phyloP scores from a whole-genome alignment of 2,888 invertebrate species.

The Dendrolimus houi region DNA sequence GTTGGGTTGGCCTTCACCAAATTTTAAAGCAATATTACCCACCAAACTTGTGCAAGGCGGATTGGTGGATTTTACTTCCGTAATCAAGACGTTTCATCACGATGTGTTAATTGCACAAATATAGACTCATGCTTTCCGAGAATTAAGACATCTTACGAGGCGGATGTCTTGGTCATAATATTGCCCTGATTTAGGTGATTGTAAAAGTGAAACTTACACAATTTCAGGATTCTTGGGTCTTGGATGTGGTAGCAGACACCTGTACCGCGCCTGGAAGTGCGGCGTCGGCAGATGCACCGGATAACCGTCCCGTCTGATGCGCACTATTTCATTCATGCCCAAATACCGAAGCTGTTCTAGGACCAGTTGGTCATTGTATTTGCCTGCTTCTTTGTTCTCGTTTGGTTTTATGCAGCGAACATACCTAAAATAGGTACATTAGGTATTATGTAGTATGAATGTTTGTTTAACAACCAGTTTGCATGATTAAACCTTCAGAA shows the following conservation, averaged over 20 bases:
- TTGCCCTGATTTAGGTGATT: too few relatives aligned
- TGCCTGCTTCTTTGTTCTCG: constrained; percentile 86
- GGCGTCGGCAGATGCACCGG: constrained; percentile 89
- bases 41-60: too few relatives aligned
- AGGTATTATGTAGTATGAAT: not conserved
- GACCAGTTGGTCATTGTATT: constrained; percentile 87
- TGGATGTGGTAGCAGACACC: constrained; percentile 80
- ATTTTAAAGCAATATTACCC: too few relatives aligned
- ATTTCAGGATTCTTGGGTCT: constrained; percentile 47
- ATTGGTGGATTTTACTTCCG: too few relatives aligned
- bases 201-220: constrained; percentile 30
- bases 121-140: too few relatives aligned
- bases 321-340: constrained; percentile 95
- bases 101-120: too few relatives aligned
- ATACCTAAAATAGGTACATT: constrained; percentile 72
- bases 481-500: too few relatives aligned
- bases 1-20: too few relatives aligned
- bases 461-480: too few relatives aligned
- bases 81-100: too few relatives aligned
- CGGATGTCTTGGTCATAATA: too few relatives aligned
- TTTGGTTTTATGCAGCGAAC: constrained; percentile 96
- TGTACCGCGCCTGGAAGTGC: constrained; percentile 85
- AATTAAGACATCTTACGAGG: too few relatives aligned
- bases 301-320: constrained; percentile 92
- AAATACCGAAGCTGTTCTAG: constrained; percentile 92